Evolutionary conservation across 2,113 vertebrate genomes (phyloP), one percentile per base, ranked within the genome.

Genomic region (Oryzias javanicus): DNA sequence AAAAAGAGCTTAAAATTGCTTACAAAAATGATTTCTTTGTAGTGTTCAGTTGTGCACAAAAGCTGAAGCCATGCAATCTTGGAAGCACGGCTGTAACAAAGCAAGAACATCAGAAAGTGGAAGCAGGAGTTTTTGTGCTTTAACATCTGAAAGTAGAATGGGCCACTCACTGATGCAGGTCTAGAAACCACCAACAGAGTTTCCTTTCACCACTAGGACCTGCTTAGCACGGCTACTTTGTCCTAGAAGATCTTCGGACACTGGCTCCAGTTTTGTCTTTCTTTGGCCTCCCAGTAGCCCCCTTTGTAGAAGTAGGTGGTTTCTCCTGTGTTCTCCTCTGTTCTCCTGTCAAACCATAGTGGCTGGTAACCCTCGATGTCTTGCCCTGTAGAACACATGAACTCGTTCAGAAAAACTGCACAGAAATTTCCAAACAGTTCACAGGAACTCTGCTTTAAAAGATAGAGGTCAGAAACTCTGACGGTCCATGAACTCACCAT

Each of bases 281-380:
- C 94, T 87, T 98, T 98, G 83, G 93, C 91, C 59, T 98, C 96
- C 96, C 96, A 98, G 90, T 98, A 98, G 61, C 96, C 95, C 0
- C 95, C 96, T 72, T 91, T 95, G 81, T 98, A 98, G 75, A 92
- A 14, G 2, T 90, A 98, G 74, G 89, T 90, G 15, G 82, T 91
- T 78, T 98, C 94, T 55, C 94, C 92, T 0, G 94, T 95, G 35
- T 87, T 27, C 0, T 93, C 82, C n/a, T 98, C 94, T 55, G 89
- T 87, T 87, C 89, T 95, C 86, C 91, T 93, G 82, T 98, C 94
- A 44, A 98, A 98, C 96, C 96, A 98, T 84, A 95, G 83, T 0
- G 96, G 95, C 78, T 74, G 77, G 77, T 96, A 92, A 4, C 72
- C 84, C 14, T 95, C 94, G 0, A 90, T 81, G 57, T 96, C 94